These are phyloP conservation scores for Leucophenga montana DNA, from an alignment of 2,888 invertebrate genomes.

Conservation along the genomic window DNA sequence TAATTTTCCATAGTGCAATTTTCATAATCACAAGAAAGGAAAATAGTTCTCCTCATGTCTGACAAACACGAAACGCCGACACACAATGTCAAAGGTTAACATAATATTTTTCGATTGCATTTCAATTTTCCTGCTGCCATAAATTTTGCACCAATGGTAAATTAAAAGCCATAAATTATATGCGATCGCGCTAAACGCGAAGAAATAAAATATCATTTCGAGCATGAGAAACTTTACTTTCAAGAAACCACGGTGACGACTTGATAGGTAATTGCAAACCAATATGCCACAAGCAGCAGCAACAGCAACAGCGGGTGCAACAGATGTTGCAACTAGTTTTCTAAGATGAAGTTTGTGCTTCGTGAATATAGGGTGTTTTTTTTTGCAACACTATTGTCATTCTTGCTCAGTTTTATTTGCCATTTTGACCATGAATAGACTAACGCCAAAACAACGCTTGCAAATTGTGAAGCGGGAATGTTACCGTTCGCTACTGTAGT, in stretches of 20 bases:
- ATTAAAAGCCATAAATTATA: conserved; percentile 67
- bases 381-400: too few species aligned
- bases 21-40: neutral
- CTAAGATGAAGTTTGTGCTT: conserved; percentile 14
- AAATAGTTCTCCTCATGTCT: conserved; percentile 26
- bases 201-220: conserved; percentile 42
- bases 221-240: conserved; percentile 32
- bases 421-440: too few species aligned
- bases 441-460: too few species aligned
- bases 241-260: conserved; percentile 20
- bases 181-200: neutral
- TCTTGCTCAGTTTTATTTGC: too few species aligned
- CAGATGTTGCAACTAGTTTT: conserved; percentile 47
- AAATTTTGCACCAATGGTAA: conserved; percentile 62
- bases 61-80: neutral
- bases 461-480: too few species aligned
- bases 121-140: conserved; percentile 59
- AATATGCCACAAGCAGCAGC: conserved; percentile 41
- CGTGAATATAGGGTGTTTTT: neutral
- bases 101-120: conserved; percentile 66
- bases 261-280: conserved; percentile 3
- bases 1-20: neutral
- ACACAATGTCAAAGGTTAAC: conserved; percentile 58
- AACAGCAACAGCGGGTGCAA: conserved; percentile 33
- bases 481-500: too few species aligned